Evolutionary conservation across 64 coral and sea anemone genomes (phyloP).

Genomic region (Pocillopora verrucosa): DNA sequence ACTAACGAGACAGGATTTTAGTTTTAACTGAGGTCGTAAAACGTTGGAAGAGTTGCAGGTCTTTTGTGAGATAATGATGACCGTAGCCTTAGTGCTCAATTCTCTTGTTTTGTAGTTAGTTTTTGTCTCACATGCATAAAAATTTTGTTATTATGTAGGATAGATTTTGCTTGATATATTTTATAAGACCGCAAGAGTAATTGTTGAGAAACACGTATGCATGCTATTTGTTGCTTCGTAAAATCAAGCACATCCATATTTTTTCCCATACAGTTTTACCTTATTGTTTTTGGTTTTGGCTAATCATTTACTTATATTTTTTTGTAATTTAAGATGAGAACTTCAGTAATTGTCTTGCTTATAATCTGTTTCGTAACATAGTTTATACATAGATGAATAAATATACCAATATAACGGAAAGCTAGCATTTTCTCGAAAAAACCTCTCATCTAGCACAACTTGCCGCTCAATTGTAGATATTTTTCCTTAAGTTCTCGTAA

Average conservation of each 20-base stretch:
- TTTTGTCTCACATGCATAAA: neutral
- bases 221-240: neutral
- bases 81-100: neutral
- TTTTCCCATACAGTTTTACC: no score
- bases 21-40: neutral
- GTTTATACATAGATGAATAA: no score
- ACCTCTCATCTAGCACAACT: no score
- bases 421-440: neutral
- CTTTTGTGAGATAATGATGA: neutral
- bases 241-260: no score
- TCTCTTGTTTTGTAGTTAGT: neutral
- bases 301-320: no score
- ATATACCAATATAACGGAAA: neutral
- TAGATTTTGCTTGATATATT: neutral
- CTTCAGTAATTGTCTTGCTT: no score
- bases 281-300: no score
- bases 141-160: neutral
- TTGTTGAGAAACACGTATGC: neutral
- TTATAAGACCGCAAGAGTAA: neutral
- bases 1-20: neutral
- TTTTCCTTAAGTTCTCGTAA: no score
- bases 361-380: no score
- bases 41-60: neutral
- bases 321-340: no score
- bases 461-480: no score